phyloP scores from a whole-genome alignment of 2,888 invertebrate species.

The Ectropis crepuscularia region DNA sequence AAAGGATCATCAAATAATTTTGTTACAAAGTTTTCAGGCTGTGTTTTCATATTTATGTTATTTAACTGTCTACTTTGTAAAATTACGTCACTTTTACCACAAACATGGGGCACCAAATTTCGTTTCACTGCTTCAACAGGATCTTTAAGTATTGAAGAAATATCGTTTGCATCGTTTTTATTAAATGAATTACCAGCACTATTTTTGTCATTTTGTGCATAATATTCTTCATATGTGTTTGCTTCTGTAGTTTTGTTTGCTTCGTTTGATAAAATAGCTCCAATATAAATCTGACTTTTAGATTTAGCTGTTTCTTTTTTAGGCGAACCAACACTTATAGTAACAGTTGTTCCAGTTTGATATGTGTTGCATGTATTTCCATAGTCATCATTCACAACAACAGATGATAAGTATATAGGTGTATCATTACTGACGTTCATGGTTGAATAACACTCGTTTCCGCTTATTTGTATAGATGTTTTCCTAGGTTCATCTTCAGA shows the following conservation, averaged over 20 bases:
- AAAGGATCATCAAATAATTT: constrained; percentile 87
- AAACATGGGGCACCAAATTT: constrained; percentile 91
- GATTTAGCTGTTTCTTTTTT: constrained; percentile 73
- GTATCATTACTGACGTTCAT: constrained; percentile 89
- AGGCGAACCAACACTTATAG: constrained; percentile 85
- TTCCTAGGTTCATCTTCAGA: constrained; percentile 78
- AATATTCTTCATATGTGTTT: constrained; percentile 78
- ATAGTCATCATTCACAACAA: constrained; percentile 87
- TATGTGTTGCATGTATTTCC: constrained; percentile 75
- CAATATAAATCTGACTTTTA: constrained; percentile 82
- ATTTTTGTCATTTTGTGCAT: constrained; percentile 55
- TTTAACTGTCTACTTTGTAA: constrained; percentile 41
- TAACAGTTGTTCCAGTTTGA: constrained; percentile 85
- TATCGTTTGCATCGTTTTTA: constrained; percentile 58
- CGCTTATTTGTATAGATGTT: constrained; percentile 90
- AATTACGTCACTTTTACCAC: constrained; percentile 84
- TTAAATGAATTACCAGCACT: constrained; percentile 41
- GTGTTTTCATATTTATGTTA: constrained; percentile 47
- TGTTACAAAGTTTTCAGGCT: constrained; percentile 78
- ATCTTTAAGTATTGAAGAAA: constrained; percentile 86
- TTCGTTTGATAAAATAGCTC: constrained; percentile 66
- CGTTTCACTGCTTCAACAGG: constrained; percentile 91
- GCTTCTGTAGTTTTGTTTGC: constrained; percentile 56
- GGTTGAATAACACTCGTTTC: constrained; percentile 90
- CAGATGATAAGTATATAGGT: constrained; percentile 89